A percentile compares a stretch with the other conserved stretches of the same genome.
Conservation (phyloP, 2,888 invertebrate genomes). For the Zaprionus lineosus region DNA sequence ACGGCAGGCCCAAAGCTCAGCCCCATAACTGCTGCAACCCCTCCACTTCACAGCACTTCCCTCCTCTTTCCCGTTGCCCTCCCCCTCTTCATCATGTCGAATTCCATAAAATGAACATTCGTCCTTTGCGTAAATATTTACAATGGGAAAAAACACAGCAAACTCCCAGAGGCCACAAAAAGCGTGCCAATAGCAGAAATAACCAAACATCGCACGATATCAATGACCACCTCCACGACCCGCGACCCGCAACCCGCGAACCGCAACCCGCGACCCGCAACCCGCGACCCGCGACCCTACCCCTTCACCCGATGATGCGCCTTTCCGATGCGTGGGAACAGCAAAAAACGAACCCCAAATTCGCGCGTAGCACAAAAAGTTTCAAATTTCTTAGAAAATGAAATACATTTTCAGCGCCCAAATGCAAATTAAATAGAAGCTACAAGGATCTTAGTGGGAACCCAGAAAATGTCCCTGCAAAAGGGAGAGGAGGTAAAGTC, state of each 20-base stretch:
- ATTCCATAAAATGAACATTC: constrained; percentile 26
- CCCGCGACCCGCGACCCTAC: too few relatives aligned
- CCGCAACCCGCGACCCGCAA: background rate
- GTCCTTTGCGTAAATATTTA: constrained; percentile 42
- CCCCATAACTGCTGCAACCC: background rate
- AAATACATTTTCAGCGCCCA: too few relatives aligned
- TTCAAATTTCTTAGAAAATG: too few relatives aligned
- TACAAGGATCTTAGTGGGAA: too few relatives aligned
- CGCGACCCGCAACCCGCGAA: constrained; percentile 1
- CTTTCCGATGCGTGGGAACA: too few relatives aligned
- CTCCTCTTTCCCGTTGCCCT: background rate
- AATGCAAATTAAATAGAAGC: too few relatives aligned
- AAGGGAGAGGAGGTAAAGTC: too few relatives aligned
- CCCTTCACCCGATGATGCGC: too few relatives aligned
- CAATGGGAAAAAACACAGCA: constrained; percentile 26
- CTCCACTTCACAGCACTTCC: background rate
- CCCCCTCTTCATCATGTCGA: background rate
- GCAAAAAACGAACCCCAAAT: too few relatives aligned
- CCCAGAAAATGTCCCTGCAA: too few relatives aligned
- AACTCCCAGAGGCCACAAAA: too few relatives aligned
- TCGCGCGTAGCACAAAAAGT: too few relatives aligned
- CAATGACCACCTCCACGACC: constrained; percentile 22
- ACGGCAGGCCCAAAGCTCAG: background rate
- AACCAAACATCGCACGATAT: constrained; percentile 48
- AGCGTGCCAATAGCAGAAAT: constrained; percentile 41